Conservation (phyloP, 2,888 invertebrate species). For the Lithophane leautieri region DNA sequence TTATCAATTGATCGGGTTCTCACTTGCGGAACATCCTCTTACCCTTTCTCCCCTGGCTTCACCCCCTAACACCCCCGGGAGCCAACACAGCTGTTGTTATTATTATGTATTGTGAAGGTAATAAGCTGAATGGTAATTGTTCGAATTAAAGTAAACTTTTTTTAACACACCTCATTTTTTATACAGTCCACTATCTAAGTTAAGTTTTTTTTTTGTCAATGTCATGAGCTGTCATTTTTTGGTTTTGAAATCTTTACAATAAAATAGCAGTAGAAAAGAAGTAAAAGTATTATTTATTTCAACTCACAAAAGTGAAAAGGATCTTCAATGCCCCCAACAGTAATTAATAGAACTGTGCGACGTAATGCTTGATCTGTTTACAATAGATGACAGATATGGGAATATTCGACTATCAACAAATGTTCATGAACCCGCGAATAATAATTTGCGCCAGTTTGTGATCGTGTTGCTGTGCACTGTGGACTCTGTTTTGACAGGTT, state of each 20-base stretch:
- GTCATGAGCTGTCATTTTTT: too few relatives aligned
- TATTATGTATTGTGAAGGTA: conserved; percentile 17
- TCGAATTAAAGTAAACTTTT: too few relatives aligned
- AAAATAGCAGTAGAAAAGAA: too few relatives aligned
- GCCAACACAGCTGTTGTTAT: conserved; percentile 37
- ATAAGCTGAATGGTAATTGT: conserved; percentile 27
- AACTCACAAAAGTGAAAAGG: too few relatives aligned
- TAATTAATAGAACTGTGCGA: conserved; percentile 1
- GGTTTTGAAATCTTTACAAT: too few relatives aligned
- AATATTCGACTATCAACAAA: not conserved
- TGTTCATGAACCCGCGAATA: conserved; percentile 1
- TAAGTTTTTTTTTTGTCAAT: too few relatives aligned
- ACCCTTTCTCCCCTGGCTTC: too few relatives aligned
- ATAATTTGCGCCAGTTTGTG: not conserved
- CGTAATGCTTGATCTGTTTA: conserved; percentile 8
- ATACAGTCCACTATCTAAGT: too few relatives aligned
- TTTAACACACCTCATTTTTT: too few relatives aligned
- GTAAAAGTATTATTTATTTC: too few relatives aligned
- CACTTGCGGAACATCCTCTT: conserved; percentile 5
- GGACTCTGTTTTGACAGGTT: not conserved
- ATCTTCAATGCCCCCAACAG: too few relatives aligned
- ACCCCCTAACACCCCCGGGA: not conserved
- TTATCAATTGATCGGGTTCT: conserved; percentile 26
- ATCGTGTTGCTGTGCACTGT: not conserved
- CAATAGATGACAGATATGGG: conserved; percentile 21